phyloP scores from a whole-genome alignment of 2,888 invertebrate species.

The Copidosoma aretas region DNA sequence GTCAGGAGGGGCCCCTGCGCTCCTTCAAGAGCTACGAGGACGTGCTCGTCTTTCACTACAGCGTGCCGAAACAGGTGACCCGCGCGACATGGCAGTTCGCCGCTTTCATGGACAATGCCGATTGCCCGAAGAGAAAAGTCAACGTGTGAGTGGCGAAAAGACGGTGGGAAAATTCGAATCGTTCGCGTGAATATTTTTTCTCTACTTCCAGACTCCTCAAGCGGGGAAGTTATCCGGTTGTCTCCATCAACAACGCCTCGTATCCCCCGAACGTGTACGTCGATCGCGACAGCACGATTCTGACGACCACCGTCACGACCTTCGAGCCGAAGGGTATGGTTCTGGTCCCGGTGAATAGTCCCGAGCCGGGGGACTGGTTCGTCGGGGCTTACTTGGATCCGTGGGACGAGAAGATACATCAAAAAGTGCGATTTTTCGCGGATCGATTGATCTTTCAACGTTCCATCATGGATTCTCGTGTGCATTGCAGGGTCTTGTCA shows the following conservation, averaged over 20 bases:
- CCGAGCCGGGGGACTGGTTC: constrained; percentile 65
- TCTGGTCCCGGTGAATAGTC: constrained; percentile 62
- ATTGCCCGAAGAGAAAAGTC: constrained; percentile 61
- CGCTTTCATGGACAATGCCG: constrained; percentile 62
- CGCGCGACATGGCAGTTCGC: constrained; percentile 65
- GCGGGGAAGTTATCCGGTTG: constrained; percentile 67
- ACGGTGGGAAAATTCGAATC: no score
- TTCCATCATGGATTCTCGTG: constrained; percentile 17
- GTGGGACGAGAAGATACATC: constrained; percentile 63
- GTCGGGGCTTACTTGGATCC: constrained; percentile 63
- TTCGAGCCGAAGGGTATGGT: constrained; percentile 61
- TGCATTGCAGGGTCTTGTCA: constrained; percentile 64
- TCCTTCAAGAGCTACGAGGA: constrained; percentile 64
- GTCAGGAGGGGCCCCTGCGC: constrained; percentile 63
- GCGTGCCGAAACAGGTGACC: constrained; percentile 63
- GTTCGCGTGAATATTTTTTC: no score
- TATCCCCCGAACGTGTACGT: constrained; percentile 61
- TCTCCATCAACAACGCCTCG: constrained; percentile 64
- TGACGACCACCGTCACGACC: constrained; percentile 55
- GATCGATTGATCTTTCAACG: no score
- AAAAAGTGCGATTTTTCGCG: constrained; percentile 55
- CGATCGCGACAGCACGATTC: constrained; percentile 51
- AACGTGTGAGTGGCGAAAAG: constrained; percentile 62
- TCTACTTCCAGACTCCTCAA: constrained; percentile 64
- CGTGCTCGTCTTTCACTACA: constrained; percentile 63